Base-by-base conservation (phyloP, 2,113 vertebrate species). In the Cavia porcellus region DNA sequence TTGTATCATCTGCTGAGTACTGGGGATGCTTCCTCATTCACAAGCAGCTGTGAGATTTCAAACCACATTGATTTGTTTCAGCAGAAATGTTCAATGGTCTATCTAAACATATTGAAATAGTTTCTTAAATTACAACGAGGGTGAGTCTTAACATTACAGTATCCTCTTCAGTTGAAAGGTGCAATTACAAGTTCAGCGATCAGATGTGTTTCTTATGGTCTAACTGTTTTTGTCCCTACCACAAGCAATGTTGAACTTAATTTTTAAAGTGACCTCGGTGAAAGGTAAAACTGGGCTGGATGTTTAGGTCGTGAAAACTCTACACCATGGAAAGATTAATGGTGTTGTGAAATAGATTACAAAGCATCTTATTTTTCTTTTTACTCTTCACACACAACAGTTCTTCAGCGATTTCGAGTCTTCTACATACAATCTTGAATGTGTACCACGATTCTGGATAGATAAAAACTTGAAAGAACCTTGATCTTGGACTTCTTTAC, bases 111-210 rank as follows among this genome's bases (percentile, higher is more conserved):
- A 85, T 57, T 61, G 62, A 93, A 93, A 82, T 70, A 0, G 5
- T 59, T 85, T 59, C 35, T 81, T 84, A 88, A 97, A 82, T 42
- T 38, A 52, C n/a, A 96, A 77, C 35, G 87, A 90, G 4, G 42
- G 10, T 20, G 35, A 80, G 68, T 84, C 19, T 83, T 89, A 89
- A 57, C 4, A 22, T 14, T 66, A 88, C 57, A 86, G 3, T 24
- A 62, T 90, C 80, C 59, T 95, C 90, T 70, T 30, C 62, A 80
- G 1, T 70, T 62, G 87, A 95, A 17, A n/a, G 83, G 7, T 14
- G 42, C 2, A 55, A 59, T 38, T 38, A 0, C 35, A 77, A 61
- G 24, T 72, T 77, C 24, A 30, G 19, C n/a, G 22, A 61, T 95
- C 38, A 93, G 14, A 80, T 79, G 7, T 32, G 55, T 92, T 7